Conservation (phyloP, 2,113 vertebrate species). For the Setophaga petechia region DNA sequence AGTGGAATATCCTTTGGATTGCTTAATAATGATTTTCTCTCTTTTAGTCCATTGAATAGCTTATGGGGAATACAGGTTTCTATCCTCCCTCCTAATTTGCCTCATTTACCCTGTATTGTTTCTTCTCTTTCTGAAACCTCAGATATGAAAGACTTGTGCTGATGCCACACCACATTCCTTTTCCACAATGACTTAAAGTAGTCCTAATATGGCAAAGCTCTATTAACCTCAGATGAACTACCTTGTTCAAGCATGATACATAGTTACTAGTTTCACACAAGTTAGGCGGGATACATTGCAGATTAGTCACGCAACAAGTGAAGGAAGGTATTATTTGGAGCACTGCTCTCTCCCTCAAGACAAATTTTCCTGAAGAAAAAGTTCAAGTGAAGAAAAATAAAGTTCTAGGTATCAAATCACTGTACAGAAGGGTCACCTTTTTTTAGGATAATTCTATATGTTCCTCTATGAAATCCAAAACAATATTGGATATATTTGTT, state of each 20-base stretch:
- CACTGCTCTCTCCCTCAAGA: background rate
- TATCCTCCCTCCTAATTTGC: background rate
- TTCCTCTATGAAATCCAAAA: background rate
- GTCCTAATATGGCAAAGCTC: background rate
- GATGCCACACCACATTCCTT: conserved; percentile 5
- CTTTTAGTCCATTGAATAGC: background rate
- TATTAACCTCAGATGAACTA: conserved; percentile 34
- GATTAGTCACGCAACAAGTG: conserved; percentile 41
- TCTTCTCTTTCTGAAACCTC: background rate
- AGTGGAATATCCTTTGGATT: background rate
- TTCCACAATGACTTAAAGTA: background rate
- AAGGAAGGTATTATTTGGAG: conserved; percentile 2
- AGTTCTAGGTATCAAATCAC: background rate
- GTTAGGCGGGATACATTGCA: conserved; percentile 8
- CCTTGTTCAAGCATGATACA: conserved; percentile 44
- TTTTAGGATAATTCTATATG: background rate
- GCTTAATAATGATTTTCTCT: background rate
- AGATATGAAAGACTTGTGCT: background rate
- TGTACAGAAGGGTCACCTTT: background rate
- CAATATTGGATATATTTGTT: background rate
- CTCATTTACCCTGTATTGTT: background rate
- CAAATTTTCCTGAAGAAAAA: background rate
- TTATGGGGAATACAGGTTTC: background rate
- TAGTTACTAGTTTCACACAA: conserved; percentile 30
- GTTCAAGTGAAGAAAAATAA: background rate